Percentiles rank a stretch among this genome's conserved stretches.
Evolutionary conservation across 2,888 invertebrate species (phyloP).

Genomic region (Buathra laborator): DNA sequence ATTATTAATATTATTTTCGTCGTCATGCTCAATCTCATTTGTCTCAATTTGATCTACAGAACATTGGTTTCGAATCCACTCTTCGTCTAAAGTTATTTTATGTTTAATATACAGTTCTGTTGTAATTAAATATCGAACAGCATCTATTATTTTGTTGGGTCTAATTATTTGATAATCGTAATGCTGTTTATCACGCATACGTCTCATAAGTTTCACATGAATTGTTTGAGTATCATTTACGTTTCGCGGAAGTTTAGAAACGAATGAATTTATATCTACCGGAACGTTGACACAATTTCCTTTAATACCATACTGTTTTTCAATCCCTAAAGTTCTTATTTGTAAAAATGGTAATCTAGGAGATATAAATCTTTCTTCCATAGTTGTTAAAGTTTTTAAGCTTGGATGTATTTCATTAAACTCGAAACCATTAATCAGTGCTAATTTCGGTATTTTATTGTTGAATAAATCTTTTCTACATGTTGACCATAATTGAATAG

Average conservation of each 20-base stretch:
- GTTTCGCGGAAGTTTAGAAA: conserved; percentile 57
- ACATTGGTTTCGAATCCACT: conserved; percentile 22
- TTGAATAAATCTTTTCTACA: conserved; percentile 54
- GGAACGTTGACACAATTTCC: conserved; percentile 68
- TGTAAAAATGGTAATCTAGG: conserved; percentile 65
- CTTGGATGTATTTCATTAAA: conserved; percentile 56
- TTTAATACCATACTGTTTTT: conserved; percentile 64
- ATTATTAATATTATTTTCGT: conserved; percentile 19
- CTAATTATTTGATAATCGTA: conserved; percentile 57
- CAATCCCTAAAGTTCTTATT: conserved; percentile 59
- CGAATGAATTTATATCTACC: conserved; percentile 64
- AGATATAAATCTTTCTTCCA: conserved; percentile 67
- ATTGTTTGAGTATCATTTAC: conserved; percentile 61
- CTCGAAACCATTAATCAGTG: conserved; percentile 60
- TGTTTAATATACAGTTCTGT: conserved; percentile 53
- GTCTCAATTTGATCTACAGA: conserved; percentile 12
- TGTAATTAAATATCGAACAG: conserved; percentile 51
- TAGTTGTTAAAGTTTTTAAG: conserved; percentile 53
- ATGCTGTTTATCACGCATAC: conserved; percentile 55
- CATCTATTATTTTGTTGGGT: conserved; percentile 52
- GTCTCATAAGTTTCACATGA: conserved; percentile 57
- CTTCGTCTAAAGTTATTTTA: conserved; percentile 56
- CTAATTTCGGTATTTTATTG: conserved; percentile 56
- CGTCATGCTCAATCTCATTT: background rate
- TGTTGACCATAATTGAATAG: conserved; percentile 53